Evolutionary conservation across 2,113 vertebrate species (phyloP).

Genomic region (Corapipo altera): DNA sequence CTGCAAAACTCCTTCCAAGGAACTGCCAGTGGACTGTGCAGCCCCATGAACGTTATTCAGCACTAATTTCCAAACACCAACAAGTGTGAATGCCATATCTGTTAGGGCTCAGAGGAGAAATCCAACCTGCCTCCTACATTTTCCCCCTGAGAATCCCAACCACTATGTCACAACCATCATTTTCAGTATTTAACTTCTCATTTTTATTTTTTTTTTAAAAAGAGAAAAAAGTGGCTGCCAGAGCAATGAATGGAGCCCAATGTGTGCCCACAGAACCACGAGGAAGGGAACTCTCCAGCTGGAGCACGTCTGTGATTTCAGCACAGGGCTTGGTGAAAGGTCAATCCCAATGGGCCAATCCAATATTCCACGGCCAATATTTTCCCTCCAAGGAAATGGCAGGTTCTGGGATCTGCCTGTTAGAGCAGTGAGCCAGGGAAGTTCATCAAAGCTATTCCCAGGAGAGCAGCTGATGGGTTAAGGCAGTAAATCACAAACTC

Average conservation of each 20-base stretch:
- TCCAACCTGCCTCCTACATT: constrained; percentile 9
- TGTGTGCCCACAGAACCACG: not conserved
- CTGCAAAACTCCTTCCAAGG: not conserved
- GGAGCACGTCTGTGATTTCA: not conserved
- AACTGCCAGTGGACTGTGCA: not conserved
- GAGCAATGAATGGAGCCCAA: constrained; percentile 16
- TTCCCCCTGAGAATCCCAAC: constrained; percentile 26
- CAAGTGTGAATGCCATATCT: constrained; percentile 30
- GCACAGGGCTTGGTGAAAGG: not conserved
- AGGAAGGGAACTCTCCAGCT: not conserved
- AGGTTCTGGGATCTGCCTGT: not conserved
- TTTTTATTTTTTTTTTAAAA: not conserved
- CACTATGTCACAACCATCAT: constrained; percentile 10
- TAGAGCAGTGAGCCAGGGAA: not conserved
- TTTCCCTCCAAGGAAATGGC: not conserved
- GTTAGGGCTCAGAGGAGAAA: constrained; percentile 14
- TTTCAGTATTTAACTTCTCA: not conserved
- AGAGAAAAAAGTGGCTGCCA: not conserved
- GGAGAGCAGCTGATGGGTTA: not conserved
- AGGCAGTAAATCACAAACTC: not conserved
- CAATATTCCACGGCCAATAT: not conserved
- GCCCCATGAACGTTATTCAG: not conserved
- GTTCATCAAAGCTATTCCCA: not conserved
- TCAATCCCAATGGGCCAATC: not conserved
- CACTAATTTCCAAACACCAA: not conserved